Base-by-base conservation (phyloP, 2,797 vertebrate species). In the Nyctalus aviator region DNA sequence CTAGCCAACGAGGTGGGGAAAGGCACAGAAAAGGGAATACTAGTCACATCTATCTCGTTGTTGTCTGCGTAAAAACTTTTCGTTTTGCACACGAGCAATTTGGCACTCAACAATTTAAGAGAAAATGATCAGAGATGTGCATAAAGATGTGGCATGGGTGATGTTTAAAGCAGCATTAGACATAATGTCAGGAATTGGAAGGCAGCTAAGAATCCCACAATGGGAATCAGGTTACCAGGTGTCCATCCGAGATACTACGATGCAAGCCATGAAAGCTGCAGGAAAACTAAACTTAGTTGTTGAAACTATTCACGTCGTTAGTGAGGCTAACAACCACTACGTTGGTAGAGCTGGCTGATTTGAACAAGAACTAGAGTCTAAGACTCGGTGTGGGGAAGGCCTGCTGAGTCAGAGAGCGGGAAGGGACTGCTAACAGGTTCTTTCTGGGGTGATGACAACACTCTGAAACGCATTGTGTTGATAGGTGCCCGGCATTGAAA, bases 401-500 rank as follows among this genome's bases (percentile, higher is more conserved):
- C 0, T n/a, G 11, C 35, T 8, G 77, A 23, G 13, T 5, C 12
- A 6, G 73, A 25, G 37, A 27, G 27, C 0, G 0, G 57, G 59
- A 20, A 50, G 18, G 3, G 17, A 6, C n/a, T 1, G n/a, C 13
- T 12, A 5, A n/a, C 2, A 0, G 32, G 27, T 8, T 64, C 79
- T 30, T 44, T 12, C 0, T 1, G 21, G 59, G 41, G 32, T 0
- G 6, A 18, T 8, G 15, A 57, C 20, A 62, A 69, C 2, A 5
- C 23, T 84, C 84, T 32, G 27, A 37, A 64, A 13, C 0, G 5
- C 46, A 32, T 6, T 12, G 2, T 6, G 44, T 0, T 1, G 41
- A 15, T 10, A 18, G 35, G 0, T 23, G 35, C 25, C 30, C 23
- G 32, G 41, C 27, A 37, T 25, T 20, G 23, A 35, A 44, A 35